Evolutionary conservation across 2,797 vertebrate genomes (phyloP).

Genomic region (Falco naumanni): DNA sequence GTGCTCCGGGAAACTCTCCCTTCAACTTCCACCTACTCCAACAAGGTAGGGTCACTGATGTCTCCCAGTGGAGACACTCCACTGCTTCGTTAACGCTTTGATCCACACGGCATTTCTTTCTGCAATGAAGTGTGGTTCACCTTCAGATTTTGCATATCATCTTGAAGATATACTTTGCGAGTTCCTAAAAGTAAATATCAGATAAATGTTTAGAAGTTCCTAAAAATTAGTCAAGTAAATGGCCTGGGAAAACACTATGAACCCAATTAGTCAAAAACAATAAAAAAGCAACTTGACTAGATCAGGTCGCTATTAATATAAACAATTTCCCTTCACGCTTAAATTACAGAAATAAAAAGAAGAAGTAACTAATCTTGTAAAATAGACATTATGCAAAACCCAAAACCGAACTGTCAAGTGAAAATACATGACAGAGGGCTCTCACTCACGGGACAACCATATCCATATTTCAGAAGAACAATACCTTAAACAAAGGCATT

Average conservation of each 20-base stretch:
- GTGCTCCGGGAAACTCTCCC: neutral
- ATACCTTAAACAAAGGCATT: neutral
- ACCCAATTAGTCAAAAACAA: neutral
- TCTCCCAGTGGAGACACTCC: neutral
- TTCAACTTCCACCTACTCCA: neutral
- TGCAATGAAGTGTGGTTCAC: neutral
- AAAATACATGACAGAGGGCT: neutral
- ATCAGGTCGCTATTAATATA: neutral
- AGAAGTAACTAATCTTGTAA: slow-evolving; percentile 29
- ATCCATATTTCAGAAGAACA: neutral
- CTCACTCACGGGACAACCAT: neutral
- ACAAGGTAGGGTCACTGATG: neutral
- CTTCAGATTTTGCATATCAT: neutral
- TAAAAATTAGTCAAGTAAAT: slow-evolving; percentile 11
- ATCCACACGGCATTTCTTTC: neutral
- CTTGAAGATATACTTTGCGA: neutral
- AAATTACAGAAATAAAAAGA: slow-evolving; percentile 49
- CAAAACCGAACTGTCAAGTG: neutral
- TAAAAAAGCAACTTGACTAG: neutral
- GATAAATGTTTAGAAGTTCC: neutral
- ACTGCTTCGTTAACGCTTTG: neutral
- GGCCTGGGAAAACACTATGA: neutral
- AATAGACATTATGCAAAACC: neutral
- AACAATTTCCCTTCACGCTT: neutral
- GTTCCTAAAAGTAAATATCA: neutral